phyloP scores from a whole-genome alignment of 2,888 invertebrate genomes.

The Macrophya annulata region DNA sequence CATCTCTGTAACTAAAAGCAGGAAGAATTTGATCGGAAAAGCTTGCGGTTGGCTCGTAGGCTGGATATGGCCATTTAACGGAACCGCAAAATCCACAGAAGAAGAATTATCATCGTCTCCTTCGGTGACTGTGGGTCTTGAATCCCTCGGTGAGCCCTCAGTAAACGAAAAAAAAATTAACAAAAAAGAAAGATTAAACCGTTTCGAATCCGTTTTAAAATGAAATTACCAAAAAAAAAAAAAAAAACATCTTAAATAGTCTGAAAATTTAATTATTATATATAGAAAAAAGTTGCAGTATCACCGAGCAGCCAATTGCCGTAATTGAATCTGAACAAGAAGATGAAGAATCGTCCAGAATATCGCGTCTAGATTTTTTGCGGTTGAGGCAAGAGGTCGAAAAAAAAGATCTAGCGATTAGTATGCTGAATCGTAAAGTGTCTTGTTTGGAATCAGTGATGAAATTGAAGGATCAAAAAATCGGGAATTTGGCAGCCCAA shows the following conservation, averaged over 20 bases:
- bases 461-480: conserved; percentile 84
- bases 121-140: neutral
- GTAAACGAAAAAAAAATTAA: neutral
- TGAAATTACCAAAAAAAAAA: too few species aligned
- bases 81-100: neutral
- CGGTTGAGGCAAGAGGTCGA: conserved; percentile 80
- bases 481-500: conserved; percentile 61
- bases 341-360: conserved; percentile 79
- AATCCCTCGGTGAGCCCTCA: neutral
- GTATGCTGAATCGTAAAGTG: conserved; percentile 83
- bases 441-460: conserved; percentile 83
- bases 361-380: conserved; percentile 61
- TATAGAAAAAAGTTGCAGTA: neutral
- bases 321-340: conserved; percentile 71
- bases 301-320: neutral
- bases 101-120: neutral
- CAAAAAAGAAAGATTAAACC: neutral
- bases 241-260: neutral
- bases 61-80: conserved; percentile 38
- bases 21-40: neutral
- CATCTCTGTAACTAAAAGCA: neutral
- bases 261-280: neutral
- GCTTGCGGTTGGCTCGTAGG: conserved; percentile 3
- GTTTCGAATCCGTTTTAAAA: neutral
- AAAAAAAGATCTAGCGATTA: conserved; percentile 81